Conservation (phyloP, 2,888 invertebrate genomes). For the Papilio elwesi region DNA sequence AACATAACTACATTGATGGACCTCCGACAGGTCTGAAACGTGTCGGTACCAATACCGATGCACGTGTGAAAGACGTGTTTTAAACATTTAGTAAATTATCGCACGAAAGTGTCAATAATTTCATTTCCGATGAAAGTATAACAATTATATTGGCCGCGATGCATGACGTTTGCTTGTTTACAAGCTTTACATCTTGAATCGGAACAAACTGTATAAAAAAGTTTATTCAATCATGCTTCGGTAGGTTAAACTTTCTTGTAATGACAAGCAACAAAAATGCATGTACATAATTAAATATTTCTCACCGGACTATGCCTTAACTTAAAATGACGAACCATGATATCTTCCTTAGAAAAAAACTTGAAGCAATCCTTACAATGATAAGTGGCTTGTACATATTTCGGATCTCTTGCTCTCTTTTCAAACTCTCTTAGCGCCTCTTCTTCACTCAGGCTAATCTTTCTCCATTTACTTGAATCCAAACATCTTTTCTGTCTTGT, state of each 20-base stretch:
- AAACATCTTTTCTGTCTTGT: constrained; percentile 25
- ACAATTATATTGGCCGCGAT: no score
- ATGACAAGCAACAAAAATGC: neutral
- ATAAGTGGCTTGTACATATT: constrained; percentile 35
- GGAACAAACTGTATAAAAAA: no score
- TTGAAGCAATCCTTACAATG: constrained; percentile 37
- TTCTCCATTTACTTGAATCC: constrained; percentile 36
- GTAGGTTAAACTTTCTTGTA: constrained; percentile 8
- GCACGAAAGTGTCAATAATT: no score
- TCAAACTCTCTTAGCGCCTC: constrained; percentile 38
- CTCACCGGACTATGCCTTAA: constrained; percentile 32
- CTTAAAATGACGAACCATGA: constrained; percentile 34
- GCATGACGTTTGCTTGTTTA: no score
- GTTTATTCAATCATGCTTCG: no score
- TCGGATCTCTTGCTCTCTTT: constrained; percentile 29
- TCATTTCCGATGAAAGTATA: no score
- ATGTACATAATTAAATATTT: neutral
- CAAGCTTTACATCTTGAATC: no score
- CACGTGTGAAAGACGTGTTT: no score
- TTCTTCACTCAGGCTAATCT: constrained; percentile 34
- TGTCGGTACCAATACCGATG: no score
- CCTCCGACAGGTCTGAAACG: no score
- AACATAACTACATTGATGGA: no score
- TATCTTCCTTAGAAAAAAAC: constrained; percentile 39
- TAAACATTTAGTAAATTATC: no score